Conservation (phyloP, 2,113 vertebrate genomes). For the Spea multiplicata region DNA sequence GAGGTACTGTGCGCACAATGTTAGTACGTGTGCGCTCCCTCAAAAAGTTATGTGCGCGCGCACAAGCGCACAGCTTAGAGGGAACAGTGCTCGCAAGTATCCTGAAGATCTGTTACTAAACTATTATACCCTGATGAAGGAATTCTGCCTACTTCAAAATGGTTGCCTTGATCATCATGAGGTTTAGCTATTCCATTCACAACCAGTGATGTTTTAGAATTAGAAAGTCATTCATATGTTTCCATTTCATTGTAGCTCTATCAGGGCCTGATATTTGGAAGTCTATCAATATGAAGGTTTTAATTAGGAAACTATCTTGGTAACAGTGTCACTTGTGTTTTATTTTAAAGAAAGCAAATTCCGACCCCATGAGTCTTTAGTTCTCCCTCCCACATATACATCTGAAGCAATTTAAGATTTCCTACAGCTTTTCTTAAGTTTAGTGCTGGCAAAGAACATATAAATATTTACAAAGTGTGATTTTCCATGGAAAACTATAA, state of each 20-base stretch:
- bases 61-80: too few relatives aligned
- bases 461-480: conserved; percentile 64
- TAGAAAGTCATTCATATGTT: conserved; percentile 4
- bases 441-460: conserved; percentile 56
- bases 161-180: too few relatives aligned
- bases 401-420: conserved; percentile 52
- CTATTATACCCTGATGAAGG: too few relatives aligned
- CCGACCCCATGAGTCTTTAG: conserved; percentile 38
- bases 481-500: conserved; percentile 50
- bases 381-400: conserved; percentile 55
- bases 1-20: too few relatives aligned
- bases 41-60: too few relatives aligned
- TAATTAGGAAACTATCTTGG: conserved; percentile 37
- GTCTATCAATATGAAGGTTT: conserved; percentile 20
- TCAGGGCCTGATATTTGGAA: conserved; percentile 26
- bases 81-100: too few relatives aligned
- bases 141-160: too few relatives aligned
- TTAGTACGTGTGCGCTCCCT: too few relatives aligned
- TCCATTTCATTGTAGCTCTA: conserved; percentile 6
- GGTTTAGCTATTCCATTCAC: too few relatives aligned
- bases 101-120: too few relatives aligned
- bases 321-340: conserved; percentile 53
- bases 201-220: too few relatives aligned
- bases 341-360: conserved; percentile 52
- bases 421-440: conserved; percentile 54